phyloP scores from a whole-genome alignment of 1,140 invertebrate species.

The Melipona quadrifasciata region DNA sequence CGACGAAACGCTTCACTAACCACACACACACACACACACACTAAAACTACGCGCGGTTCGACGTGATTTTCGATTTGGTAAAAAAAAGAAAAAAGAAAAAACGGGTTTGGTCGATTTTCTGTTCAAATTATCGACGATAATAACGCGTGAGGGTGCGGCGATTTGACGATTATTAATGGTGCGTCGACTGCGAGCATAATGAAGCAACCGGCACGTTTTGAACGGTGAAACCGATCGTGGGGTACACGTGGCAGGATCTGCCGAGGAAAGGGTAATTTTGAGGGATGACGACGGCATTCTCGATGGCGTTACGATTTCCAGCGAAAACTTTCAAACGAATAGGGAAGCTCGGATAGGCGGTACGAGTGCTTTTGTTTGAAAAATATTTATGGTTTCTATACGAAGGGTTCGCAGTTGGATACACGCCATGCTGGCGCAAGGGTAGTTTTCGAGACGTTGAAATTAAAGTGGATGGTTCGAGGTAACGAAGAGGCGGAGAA shows the following conservation, averaged over 20 bases:
- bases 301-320: not conserved
- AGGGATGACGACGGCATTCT: conserved; percentile 31
- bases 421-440: not conserved
- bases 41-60: not conserved
- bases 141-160: conserved; percentile 17
- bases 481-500: too few relatives aligned
- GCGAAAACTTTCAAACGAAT: not conserved
- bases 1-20: not conserved
- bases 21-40: too few relatives aligned
- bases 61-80: conserved; percentile 38
- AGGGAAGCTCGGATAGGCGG: not conserved
- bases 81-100: not conserved
- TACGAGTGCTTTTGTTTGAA: not conserved
- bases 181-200: conserved; percentile 47
- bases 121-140: conserved; percentile 50
- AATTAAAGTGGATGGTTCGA: not conserved
- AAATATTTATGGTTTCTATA: conserved; percentile 4
- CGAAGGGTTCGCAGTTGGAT: not conserved
- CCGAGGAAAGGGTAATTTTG: conserved; percentile 20
- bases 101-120: conserved; percentile 8
- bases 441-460: not conserved
- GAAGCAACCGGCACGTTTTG: conserved; percentile 21
- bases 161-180: conserved; percentile 64
- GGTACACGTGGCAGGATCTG: conserved; percentile 34
- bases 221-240: not conserved